Conservation (phyloP, 2,113 vertebrate genomes). For the Seriola quinqueradiata region DNA sequence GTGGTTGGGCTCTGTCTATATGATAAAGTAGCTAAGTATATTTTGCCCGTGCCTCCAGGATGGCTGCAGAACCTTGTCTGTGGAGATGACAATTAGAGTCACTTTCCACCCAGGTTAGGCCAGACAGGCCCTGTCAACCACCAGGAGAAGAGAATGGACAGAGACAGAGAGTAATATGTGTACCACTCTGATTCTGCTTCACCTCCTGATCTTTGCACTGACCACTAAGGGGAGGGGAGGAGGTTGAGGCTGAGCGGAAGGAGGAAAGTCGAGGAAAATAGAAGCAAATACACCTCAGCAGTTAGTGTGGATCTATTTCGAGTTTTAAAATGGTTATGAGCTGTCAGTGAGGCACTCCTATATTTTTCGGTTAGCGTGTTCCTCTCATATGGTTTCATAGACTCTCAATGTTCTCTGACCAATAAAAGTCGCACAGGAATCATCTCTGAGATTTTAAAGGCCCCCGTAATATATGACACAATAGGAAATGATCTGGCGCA, state of each 20-base stretch:
- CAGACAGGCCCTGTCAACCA: slow-evolving; percentile 86
- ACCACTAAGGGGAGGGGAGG: slow-evolving; percentile 75
- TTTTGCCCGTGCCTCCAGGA: slow-evolving; percentile 83
- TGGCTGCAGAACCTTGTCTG: slow-evolving; percentile 86
- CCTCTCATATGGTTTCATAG: slow-evolving; percentile 67
- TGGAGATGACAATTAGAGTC: slow-evolving; percentile 89
- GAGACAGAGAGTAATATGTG: slow-evolving; percentile 86
- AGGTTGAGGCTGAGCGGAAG: slow-evolving; percentile 27
- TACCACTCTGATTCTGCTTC: slow-evolving; percentile 80
- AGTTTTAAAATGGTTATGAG: slow-evolving; percentile 69
- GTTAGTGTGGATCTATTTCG: slow-evolving; percentile 63
- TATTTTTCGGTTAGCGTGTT: slow-evolving; percentile 53
- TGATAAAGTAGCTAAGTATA: slow-evolving; percentile 87
- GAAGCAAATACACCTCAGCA: slow-evolving; percentile 61
- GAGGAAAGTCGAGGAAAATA: slow-evolving; percentile 45
- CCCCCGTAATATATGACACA: slow-evolving; percentile 33
- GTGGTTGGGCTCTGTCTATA: slow-evolving; percentile 80
- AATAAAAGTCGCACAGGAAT: slow-evolving; percentile 72
- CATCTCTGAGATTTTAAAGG: slow-evolving; percentile 54
- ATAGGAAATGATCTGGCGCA: slow-evolving; percentile 48
- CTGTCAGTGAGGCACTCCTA: slow-evolving; percentile 72
- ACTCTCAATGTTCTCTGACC: slow-evolving; percentile 61
- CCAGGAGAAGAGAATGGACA: slow-evolving; percentile 72
- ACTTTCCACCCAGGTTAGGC: slow-evolving; percentile 86
- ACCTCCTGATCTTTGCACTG: slow-evolving; percentile 82